Evolutionary conservation across 35 echinoderm and acorn worm genomes (phyloP).

Genomic region (Nesometra sesokonis): DNA sequence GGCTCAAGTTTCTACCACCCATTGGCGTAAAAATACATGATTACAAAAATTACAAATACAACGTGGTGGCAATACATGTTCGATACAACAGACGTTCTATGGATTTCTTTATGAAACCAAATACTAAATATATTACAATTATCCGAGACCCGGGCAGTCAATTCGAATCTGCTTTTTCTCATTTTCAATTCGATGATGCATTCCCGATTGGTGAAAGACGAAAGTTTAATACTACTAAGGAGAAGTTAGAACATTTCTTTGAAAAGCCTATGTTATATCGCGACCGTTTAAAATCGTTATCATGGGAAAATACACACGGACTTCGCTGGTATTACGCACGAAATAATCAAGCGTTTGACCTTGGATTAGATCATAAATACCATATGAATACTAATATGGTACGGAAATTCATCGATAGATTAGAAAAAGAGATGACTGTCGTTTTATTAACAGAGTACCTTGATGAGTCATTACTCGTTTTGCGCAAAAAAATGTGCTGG

Average conservation of each 20-base stretch:
- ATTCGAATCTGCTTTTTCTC: slow-evolving; percentile 81
- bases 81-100: slow-evolving; percentile 40
- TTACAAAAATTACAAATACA: slow-evolving; percentile 21
- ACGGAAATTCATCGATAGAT: background rate
- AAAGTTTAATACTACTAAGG: background rate
- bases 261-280: slow-evolving; percentile 6
- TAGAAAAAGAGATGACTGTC: slow-evolving; percentile 30
- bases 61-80: slow-evolving; percentile 62
- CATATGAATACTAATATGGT: slow-evolving; percentile 15
- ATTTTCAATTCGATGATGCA: slow-evolving; percentile 56
- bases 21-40: background rate
- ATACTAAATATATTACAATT: slow-evolving; percentile 70
- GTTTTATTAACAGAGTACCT: slow-evolving; percentile 43
- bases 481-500: slow-evolving; percentile 42
- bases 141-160: slow-evolving; percentile 66
- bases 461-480: slow-evolving; percentile 35
- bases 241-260: slow-evolving; percentile 23
- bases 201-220: slow-evolving; percentile 5
- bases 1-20: slow-evolving; percentile 16
- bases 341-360: slow-evolving; percentile 28
- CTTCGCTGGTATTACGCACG: background rate
- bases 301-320: background rate
- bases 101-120: slow-evolving; percentile 49
- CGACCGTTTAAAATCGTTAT: background rate
- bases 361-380: slow-evolving; percentile 12